phyloP scores from a whole-genome alignment of 2,797 vertebrate genomes.

The Smutsia gigantea region DNA sequence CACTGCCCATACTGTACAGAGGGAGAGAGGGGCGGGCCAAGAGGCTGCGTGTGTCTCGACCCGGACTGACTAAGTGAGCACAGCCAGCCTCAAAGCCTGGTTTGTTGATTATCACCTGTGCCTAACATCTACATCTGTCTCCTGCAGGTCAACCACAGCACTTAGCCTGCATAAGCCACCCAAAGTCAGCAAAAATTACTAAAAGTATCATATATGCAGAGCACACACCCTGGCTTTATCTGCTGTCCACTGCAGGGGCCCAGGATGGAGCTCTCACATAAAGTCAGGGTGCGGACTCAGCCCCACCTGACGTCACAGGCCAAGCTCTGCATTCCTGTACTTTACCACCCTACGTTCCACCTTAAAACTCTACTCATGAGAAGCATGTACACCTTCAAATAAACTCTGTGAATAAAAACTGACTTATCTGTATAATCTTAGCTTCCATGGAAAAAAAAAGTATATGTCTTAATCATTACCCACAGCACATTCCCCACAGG shows the following conservation, averaged over 20 bases:
- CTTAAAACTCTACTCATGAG: neutral
- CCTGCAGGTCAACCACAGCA: neutral
- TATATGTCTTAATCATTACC: constrained; percentile 20
- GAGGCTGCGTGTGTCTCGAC: neutral
- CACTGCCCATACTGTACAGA: neutral
- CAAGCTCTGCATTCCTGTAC: neutral
- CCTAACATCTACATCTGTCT: neutral
- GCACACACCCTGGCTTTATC: neutral
- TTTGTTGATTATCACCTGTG: neutral
- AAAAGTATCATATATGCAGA: neutral
- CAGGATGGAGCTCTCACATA: neutral
- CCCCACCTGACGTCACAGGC: fast-evolving
- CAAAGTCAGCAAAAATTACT: neutral
- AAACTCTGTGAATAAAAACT: neutral
- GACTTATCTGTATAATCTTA: neutral
- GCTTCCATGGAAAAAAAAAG: neutral
- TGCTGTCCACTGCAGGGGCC: neutral
- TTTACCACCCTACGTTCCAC: neutral
- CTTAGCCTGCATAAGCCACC: neutral
- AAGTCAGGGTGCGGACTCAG: neutral
- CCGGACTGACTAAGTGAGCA: neutral
- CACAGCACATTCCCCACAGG: neutral
- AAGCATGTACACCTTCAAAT: neutral
- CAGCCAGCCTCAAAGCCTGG: neutral
- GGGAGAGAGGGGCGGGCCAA: neutral